Evolutionary conservation across 2,888 invertebrate species (phyloP), one percentile per base, ranked within the genome.

Genomic region (Ecdyonurus torrentis): DNA sequence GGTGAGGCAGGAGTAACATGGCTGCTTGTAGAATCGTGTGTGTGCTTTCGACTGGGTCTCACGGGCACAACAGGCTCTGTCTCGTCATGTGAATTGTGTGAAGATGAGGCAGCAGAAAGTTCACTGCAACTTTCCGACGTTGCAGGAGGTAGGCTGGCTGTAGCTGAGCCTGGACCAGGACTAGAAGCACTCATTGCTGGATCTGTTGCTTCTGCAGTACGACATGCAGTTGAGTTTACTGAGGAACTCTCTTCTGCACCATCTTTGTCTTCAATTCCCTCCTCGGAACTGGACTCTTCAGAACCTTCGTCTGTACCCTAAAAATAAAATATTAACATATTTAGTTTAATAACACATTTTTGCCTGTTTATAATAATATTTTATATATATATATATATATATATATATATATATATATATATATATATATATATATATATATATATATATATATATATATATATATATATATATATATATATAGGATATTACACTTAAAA

Each of bases 271-370:
- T 55, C 55, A 5, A 22, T n/a, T 7, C 15, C 55, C 22, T 55
- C 55, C 55, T 55, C 55, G 55, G 55, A 55, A 22, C 55, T 55
- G 55, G 55, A 20, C 55, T 55, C 55, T 20, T 55, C 55, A 18
- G 55, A 55, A 7, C 55, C 55, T 20, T 55, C 55, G 55, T 55
- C 55, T 5, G 55, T 55, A 7, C 55, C 55, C 55, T 55, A n/a
- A 55, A 55, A 37, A 5, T 10, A 37, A 37, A 37, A n/a, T n/a
- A n/a, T n/a, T n/a, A n/a, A n/a, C n/a, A n/a, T n/a, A n/a, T n/a
- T n/a, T n/a, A n/a, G n/a, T n/a, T n/a, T n/a, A n/a, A n/a, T n/a
- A n/a, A n/a, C n/a, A n/a, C n/a, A n/a, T n/a, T n/a, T n/a, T n/a
- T n/a, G n/a, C n/a, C n/a, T 37, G 15, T 37, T 10, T 5, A 37